Conservation (phyloP, 2,113 vertebrate species). For the Andinoacara biseriatus region DNA sequence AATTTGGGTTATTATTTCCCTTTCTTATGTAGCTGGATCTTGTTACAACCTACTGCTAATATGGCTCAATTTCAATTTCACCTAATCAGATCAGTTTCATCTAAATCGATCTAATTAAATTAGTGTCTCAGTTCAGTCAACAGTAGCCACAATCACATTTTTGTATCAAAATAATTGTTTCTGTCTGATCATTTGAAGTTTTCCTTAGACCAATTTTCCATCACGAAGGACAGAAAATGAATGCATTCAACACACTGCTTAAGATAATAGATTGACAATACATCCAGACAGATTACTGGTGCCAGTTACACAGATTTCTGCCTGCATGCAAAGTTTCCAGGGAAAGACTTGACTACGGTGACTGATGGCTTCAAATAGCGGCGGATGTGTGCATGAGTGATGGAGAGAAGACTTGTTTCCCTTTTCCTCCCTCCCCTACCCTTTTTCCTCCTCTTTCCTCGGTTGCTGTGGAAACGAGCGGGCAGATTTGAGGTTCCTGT, state of each 20-base stretch:
- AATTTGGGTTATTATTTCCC: neutral
- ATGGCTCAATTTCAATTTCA: constrained; percentile 7
- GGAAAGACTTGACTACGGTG: constrained; percentile 38
- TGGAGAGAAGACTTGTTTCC: constrained; percentile 18
- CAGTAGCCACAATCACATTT: neutral
- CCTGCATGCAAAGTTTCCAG: constrained; percentile 56
- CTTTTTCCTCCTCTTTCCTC: neutral
- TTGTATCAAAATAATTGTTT: constrained; percentile 23
- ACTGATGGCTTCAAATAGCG: constrained; percentile 56
- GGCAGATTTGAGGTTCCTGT: constrained; percentile 44
- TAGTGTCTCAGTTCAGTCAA: constrained; percentile 7
- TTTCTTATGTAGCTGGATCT: neutral
- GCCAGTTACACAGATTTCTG: constrained; percentile 27
- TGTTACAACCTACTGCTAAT: constrained; percentile 9
- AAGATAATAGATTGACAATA: constrained; percentile 46
- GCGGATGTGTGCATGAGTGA: constrained; percentile 48
- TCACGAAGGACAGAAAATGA: constrained; percentile 41
- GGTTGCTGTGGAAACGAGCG: constrained; percentile 49
- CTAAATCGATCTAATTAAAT: constrained; percentile 42
- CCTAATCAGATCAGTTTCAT: constrained; percentile 31
- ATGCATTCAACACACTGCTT: constrained; percentile 45
- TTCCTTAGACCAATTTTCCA: constrained; percentile 35
- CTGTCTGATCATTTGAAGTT: constrained; percentile 37
- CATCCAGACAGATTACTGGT: constrained; percentile 54
- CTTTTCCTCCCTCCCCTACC: neutral